Evolutionary conservation across 2,113 vertebrate genomes (phyloP), one percentile per base, ranked within the genome.

Genomic region (Sinocyclocheilus rhinocerous): DNA sequence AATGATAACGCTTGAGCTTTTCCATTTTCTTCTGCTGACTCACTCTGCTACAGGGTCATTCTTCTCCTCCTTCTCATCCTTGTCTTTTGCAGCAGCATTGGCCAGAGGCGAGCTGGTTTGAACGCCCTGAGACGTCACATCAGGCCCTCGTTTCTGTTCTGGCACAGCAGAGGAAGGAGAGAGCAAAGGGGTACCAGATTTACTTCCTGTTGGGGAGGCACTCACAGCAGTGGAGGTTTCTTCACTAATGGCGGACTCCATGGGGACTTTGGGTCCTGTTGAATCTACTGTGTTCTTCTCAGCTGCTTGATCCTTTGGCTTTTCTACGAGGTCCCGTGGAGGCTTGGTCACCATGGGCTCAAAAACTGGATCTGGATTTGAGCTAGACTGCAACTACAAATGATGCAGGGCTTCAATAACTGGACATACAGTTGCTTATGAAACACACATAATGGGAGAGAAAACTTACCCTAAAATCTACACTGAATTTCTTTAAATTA

Each of bases 401-500:
- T 10, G 24, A 39, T 85, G 78, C 80, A 61, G n/a, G 18, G 12
- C 1, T 36, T 16, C 22, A 45, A 16, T 75, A 48, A 72, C 52
- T 33, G 18, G 4, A 57, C 73, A 20, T 11, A 48, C 22, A 45
- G 12, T 10, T 42, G 16, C 4, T 48, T 52, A 78, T 78, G 24
- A 80, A 45, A 22, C 1, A 6, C 5, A 76, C 7, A 84, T 22
- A 67, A 78, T 8, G 8, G n/a, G 4, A 39, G 7, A 70, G 48
- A 33, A 59, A 73, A 92, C 97, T 98, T 95, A 99, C 98, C 96
- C 97, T 97, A 96, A 99, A 99, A 93, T 98, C 97, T 90, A 96
- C 97, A 94, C 97, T 99, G 95, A 99, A 99, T 94, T 98, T 97
- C 95, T 98, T 99, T 96, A 99, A 96, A 95, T 99, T 98, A 94